Percentiles rank a stretch among this genome's conserved stretches.
These are phyloP conservation scores for Acrobasis repandana DNA, from an alignment of 2,888 invertebrate genomes.

Conservation along the genomic window DNA sequence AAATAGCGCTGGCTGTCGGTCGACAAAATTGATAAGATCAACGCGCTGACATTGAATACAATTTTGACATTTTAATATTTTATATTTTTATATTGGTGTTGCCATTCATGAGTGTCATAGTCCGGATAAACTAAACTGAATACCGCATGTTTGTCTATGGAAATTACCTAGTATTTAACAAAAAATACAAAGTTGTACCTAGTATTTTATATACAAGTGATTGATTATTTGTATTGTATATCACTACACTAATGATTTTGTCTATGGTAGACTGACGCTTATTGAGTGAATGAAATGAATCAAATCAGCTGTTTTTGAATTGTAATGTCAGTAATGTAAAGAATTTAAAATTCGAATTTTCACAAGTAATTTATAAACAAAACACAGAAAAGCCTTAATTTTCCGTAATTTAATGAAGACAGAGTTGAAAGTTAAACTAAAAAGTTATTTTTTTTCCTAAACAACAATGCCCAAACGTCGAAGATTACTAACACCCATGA, in stretches of 20 bases:
- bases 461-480: slow-evolving; percentile 64
- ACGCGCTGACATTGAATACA: slow-evolving; percentile 8
- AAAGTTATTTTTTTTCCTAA: slow-evolving; percentile 27
- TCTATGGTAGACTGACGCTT: neutral
- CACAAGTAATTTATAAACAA: neutral
- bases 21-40: slow-evolving; percentile 2
- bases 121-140: too few species aligned
- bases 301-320: neutral
- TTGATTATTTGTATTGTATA: neutral
- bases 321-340: too few species aligned
- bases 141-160: neutral
- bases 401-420: neutral
- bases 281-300: slow-evolving; percentile 24
- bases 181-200: too few species aligned
- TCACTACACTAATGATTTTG: neutral
- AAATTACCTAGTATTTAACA: too few species aligned
- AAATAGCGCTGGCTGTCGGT: neutral
- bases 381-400: neutral
- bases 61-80: neutral
- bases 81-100: neutral
- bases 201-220: too few species aligned
- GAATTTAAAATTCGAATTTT: neutral
- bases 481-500: slow-evolving; percentile 63
- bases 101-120: too few species aligned
- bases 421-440: neutral